Evolutionary conservation across 2,797 vertebrate species (phyloP).

Genomic region (Centroberyx gerrardi): DNA sequence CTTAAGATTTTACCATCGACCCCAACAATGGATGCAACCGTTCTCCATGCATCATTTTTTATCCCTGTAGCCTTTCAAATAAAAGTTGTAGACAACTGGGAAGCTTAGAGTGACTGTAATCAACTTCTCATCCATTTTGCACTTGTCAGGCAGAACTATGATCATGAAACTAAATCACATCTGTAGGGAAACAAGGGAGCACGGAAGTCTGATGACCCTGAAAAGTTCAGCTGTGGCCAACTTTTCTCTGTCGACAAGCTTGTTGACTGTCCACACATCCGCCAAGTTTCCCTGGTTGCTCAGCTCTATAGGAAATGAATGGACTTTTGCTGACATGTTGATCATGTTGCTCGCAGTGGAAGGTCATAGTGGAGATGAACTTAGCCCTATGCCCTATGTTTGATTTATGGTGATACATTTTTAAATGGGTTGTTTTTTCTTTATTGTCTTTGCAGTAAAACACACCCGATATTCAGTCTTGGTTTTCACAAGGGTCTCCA

Average conservation of each 20-base stretch:
- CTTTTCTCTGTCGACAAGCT: neutral
- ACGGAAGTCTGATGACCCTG: too few relatives aligned
- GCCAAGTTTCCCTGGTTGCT: constrained; percentile 4
- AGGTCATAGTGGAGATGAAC: constrained; percentile 32
- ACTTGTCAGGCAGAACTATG: too few relatives aligned
- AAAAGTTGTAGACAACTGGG: too few relatives aligned
- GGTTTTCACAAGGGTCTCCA: constrained; percentile 44
- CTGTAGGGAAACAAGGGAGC: too few relatives aligned
- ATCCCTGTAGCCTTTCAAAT: too few relatives aligned
- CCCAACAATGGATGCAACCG: too few relatives aligned
- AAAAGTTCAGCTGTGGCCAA: too few relatives aligned
- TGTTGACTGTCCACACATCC: neutral
- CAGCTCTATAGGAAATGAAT: neutral
- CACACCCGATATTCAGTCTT: constrained; percentile 10
- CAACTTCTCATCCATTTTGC: too few relatives aligned
- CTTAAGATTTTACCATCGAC: too few relatives aligned
- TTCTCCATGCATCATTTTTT: too few relatives aligned
- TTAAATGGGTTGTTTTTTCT: neutral
- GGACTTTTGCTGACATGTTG: neutral
- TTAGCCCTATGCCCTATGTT: constrained; percentile 26
- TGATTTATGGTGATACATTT: constrained; percentile 39
- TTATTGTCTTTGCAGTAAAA: constrained; percentile 35
- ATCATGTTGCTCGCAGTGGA: constrained; percentile 32
- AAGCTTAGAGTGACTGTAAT: too few relatives aligned
- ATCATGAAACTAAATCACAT: too few relatives aligned